A percentile compares a stretch with the other conserved stretches of the same genome.
phyloP scores from a whole-genome alignment of 2,113 vertebrate species.

The Ellobius talpinus region DNA sequence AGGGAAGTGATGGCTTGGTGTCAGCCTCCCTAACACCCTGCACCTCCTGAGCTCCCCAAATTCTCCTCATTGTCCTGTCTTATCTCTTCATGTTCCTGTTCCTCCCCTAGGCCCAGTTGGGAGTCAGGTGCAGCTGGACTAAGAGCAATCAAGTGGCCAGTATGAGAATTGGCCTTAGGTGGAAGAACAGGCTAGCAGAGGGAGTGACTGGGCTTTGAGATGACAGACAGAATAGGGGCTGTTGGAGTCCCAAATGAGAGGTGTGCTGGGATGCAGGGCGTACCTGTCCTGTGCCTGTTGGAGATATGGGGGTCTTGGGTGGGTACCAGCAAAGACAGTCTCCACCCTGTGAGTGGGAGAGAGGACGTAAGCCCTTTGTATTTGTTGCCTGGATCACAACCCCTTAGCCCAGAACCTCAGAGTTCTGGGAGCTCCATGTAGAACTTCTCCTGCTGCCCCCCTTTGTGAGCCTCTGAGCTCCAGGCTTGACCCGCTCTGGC shows the following conservation, averaged over 20 bases:
- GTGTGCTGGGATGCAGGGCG: background rate
- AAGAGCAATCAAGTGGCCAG: background rate
- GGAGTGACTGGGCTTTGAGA: background rate
- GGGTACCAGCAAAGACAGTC: background rate
- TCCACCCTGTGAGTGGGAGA: background rate
- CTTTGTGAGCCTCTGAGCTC: background rate
- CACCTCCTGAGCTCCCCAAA: slow-evolving; percentile 20
- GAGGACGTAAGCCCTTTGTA: background rate
- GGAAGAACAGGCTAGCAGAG: background rate
- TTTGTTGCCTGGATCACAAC: background rate
- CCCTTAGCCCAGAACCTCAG: background rate
- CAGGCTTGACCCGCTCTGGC: background rate
- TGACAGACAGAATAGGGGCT: background rate
- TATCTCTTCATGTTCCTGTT: background rate
- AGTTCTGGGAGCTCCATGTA: background rate
- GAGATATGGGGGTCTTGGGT: background rate
- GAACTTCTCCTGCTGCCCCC: background rate
- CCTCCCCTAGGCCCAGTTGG: background rate
- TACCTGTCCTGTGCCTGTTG: slow-evolving; percentile 16
- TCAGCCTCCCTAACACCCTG: slow-evolving; percentile 44
- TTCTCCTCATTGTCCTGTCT: background rate
- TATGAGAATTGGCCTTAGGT: background rate
- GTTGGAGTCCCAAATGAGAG: background rate
- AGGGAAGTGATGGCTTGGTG: slow-evolving; percentile 77
- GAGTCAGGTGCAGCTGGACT: background rate